Evolutionary conservation across 2,888 invertebrate genomes (phyloP).

Genomic region (Frankliniella fusca): DNA sequence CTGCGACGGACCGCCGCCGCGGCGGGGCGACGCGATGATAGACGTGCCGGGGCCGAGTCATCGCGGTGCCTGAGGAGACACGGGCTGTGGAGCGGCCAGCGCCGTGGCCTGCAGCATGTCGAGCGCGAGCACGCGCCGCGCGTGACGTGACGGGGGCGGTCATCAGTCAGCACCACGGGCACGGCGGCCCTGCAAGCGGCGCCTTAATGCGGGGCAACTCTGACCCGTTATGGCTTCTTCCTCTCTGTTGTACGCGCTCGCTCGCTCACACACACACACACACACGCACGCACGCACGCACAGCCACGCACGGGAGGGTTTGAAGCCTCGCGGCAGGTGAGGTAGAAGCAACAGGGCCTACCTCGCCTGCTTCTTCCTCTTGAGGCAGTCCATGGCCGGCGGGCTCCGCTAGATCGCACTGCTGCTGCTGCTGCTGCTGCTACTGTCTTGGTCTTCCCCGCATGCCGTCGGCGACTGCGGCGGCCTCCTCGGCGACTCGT

Average conservation of each 20-base stretch:
- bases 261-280: neutral
- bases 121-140: too few species aligned
- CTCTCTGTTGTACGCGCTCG: neutral
- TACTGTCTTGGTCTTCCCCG: neutral
- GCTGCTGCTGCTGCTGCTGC: neutral
- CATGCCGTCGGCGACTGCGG: neutral
- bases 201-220: too few species aligned
- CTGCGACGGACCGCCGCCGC: too few species aligned
- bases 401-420: neutral
- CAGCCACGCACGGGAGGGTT: neutral
- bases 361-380: neutral
- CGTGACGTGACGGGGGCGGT: too few species aligned
- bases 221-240: too few species aligned
- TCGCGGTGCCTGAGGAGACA: too few species aligned
- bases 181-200: too few species aligned
- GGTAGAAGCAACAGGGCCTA: neutral
- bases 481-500: neutral
- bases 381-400: slow-evolving; percentile 5
- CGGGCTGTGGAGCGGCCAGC: too few species aligned
- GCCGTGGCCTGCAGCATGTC: too few species aligned
- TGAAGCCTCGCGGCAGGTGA: neutral
- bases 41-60: too few species aligned
- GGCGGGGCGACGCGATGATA: too few species aligned
- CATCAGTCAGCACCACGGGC: too few species aligned
- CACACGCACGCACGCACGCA: neutral